Conservation (phyloP, 2,113 vertebrate species). For the Chelonoidis abingdonii region DNA sequence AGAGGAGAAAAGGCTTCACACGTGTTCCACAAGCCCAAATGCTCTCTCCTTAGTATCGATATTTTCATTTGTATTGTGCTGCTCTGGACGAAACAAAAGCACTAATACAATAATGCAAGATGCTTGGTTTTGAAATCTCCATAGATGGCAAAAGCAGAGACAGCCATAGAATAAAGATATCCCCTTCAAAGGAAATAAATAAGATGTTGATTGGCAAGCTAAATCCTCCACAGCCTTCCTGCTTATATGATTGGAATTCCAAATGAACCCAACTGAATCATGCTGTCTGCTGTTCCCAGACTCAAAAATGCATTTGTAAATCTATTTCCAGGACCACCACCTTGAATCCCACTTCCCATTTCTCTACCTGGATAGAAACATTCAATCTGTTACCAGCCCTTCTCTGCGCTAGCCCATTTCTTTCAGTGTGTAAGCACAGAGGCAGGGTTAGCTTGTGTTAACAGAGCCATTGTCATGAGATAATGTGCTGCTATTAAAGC, state of each 20-base stretch:
- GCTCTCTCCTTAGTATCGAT: not conserved
- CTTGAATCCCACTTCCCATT: not conserved
- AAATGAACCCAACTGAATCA: slow-evolving; percentile 36
- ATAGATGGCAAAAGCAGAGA: not conserved
- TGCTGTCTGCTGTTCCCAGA: not conserved
- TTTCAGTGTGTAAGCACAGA: not conserved
- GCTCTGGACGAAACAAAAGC: not conserved
- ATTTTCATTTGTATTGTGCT: not conserved
- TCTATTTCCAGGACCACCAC: not conserved
- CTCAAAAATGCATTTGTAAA: not conserved
- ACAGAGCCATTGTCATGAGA: slow-evolving; percentile 21
- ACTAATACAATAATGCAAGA: not conserved
- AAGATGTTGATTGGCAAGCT: slow-evolving; percentile 65
- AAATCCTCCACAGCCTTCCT: slow-evolving; percentile 38
- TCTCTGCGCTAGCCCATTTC: not conserved
- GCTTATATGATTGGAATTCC: slow-evolving; percentile 46
- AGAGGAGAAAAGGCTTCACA: not conserved
- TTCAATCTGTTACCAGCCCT: not conserved
- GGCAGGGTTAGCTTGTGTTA: not conserved
- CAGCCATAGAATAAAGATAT: slow-evolving; percentile 23
- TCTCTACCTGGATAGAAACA: not conserved
- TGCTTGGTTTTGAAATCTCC: slow-evolving; percentile 35
- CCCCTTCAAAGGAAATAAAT: slow-evolving; percentile 56
- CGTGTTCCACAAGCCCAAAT: fast-evolving
- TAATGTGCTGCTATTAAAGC: not conserved